Conservation (phyloP, 1,140 invertebrate species). For the Drosophila pseudoananassae region DNA sequence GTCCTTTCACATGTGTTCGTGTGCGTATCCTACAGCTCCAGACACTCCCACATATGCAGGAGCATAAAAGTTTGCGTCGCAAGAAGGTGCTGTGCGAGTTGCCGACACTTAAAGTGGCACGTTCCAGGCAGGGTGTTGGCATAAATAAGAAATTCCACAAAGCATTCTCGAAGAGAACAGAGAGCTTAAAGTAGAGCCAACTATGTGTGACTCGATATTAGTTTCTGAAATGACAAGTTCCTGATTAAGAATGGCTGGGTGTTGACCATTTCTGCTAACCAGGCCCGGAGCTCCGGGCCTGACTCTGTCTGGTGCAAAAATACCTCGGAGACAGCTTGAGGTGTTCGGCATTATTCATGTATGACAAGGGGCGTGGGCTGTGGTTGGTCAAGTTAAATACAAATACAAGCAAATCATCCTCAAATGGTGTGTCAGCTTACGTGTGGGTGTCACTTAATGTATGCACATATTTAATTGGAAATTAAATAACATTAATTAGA, state of each 20-base stretch:
- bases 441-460: constrained; percentile 31
- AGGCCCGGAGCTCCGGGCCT: constrained; percentile 13
- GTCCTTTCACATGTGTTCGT: neutral
- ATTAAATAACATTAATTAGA: constrained; percentile 65
- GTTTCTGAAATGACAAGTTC: neutral
- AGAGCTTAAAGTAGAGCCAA: neutral
- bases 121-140: constrained; percentile 35
- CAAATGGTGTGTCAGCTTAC: constrained; percentile 8
- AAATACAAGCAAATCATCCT: constrained; percentile 30
- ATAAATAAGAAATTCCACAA: constrained; percentile 34
- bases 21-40: constrained; percentile 29
- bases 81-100: constrained; percentile 29
- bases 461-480: constrained; percentile 66
- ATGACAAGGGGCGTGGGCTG: constrained; percentile 28
- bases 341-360: constrained; percentile 48
- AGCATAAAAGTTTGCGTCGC: constrained; percentile 23
- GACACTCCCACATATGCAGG: constrained; percentile 52
- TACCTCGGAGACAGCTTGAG: constrained; percentile 59
- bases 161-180: constrained; percentile 11
- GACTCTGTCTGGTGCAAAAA: constrained; percentile 46
- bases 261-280: constrained; percentile 10
- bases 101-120: constrained; percentile 63
- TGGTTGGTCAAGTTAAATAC: constrained; percentile 57
- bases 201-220: no score
- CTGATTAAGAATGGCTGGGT: neutral